These are phyloP conservation scores for Hylomyscus alleni DNA, from an alignment of 2,797 vertebrate genomes.

Conservation along the genomic window DNA sequence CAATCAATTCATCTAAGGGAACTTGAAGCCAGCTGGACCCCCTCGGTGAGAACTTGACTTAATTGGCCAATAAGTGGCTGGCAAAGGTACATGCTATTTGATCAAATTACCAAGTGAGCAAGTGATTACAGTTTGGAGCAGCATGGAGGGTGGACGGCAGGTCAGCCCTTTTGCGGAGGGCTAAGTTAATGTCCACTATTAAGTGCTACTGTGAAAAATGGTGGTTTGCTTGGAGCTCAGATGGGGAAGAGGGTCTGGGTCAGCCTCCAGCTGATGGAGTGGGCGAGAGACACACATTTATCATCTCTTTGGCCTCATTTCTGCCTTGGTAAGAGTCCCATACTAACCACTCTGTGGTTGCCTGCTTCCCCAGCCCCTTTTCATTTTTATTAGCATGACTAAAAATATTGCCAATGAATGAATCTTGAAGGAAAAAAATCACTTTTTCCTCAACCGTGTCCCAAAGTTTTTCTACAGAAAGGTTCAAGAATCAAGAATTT, in stretches of 20 bases:
- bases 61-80: conserved; percentile 99
- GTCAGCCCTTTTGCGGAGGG: conserved; percentile 93
- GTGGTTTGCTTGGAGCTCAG: conserved; percentile 94
- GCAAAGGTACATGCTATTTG: conserved; percentile 97
- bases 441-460: conserved; percentile 87
- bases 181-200: conserved; percentile 94
- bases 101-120: conserved; percentile 96
- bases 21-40: conserved; percentile 99
- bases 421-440: conserved; percentile 90
- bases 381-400: conserved; percentile 91
- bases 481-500: conserved; percentile 87
- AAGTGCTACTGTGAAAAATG: conserved; percentile 97
- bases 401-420: conserved; percentile 91
- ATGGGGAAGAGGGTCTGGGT: conserved; percentile 94
- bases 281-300: conserved; percentile 94
- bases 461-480: conserved; percentile 87
- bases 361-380: conserved; percentile 92
- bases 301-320: conserved; percentile 98
- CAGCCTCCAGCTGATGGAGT: conserved; percentile 96
- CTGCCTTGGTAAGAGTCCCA: conserved; percentile 94
- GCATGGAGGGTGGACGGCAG: conserved; percentile 88
- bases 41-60: conserved; percentile 99
- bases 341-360: conserved; percentile 94
- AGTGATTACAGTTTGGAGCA: conserved; percentile 96
- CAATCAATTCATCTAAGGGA: conserved; percentile 99